Evolutionary conservation across 2,797 vertebrate genomes (phyloP).

Genomic region (Heteromormyrus szaboi): DNA sequence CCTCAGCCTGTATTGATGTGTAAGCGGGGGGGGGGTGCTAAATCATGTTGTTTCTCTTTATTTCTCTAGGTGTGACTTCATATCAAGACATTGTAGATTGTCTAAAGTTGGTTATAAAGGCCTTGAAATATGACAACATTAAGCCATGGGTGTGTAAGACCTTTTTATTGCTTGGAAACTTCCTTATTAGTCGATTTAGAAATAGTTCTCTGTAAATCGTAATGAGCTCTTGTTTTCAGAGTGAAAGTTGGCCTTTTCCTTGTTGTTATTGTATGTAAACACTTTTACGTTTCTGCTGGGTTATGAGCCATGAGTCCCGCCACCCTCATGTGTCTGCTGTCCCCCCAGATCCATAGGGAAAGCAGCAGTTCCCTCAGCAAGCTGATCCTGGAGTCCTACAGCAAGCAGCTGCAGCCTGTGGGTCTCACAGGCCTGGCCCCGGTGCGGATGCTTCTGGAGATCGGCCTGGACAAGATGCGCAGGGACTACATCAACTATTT

Average conservation of each 20-base stretch:
- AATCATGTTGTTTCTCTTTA: neutral
- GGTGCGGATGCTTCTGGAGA: conserved; percentile 84
- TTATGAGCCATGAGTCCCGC: neutral
- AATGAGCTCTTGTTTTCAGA: neutral
- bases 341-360: conserved; percentile 79
- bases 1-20: neutral
- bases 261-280: neutral
- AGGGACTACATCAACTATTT: conserved; percentile 94
- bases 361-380: conserved; percentile 83
- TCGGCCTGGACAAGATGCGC: conserved; percentile 92
- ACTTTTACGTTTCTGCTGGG: neutral
- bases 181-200: neutral
- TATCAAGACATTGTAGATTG: conserved; percentile 80
- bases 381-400: conserved; percentile 84
- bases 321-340: neutral
- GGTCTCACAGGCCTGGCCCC: conserved; percentile 72
- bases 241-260: neutral
- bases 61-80: conserved; percentile 71
- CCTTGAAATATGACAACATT: conserved; percentile 69
- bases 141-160: conserved; percentile 82
- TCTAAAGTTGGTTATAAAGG: conserved; percentile 73
- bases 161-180: neutral
- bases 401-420: conserved; percentile 65
- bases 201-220: neutral
- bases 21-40: neutral